These are phyloP conservation scores for Rugalucina vietnamica DNA, from an alignment of 2,888 invertebrate species.

Conservation along the genomic window DNA sequence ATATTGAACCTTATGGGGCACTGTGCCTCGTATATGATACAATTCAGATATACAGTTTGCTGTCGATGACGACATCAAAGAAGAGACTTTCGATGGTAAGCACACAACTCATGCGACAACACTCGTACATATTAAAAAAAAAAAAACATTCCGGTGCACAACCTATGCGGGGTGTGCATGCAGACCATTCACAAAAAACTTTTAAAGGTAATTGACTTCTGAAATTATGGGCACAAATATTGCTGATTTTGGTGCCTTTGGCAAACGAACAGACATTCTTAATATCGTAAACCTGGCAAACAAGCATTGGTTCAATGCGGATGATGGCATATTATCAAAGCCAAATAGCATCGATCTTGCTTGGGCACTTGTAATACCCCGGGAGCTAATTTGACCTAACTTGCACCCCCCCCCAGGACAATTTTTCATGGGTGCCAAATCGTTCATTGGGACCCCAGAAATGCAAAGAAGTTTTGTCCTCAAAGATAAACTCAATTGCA, in stretches of 20 bases:
- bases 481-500: too few species aligned
- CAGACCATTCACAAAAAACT: background rate
- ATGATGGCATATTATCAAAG: background rate
- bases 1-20: background rate
- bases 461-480: too few species aligned
- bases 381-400: too few species aligned
- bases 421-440: too few species aligned
- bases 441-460: too few species aligned
- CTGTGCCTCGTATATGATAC: background rate
- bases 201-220: background rate
- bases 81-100: background rate
- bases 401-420: too few species aligned
- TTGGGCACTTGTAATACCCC: background rate
- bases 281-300: background rate
- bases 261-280: too few species aligned
- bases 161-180: too few species aligned
- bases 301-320: background rate
- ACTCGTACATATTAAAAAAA: too few species aligned
- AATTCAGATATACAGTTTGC: background rate
- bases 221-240: background rate
- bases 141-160: too few species aligned
- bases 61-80: background rate
- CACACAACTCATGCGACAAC: background rate
- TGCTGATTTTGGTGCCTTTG: background rate
- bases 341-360: background rate